Percentiles rank a stretch among this genome's conserved stretches.
These are phyloP conservation scores for Dissostichus mawsoni DNA, from an alignment of 2,113 vertebrate genomes.

Conservation along the genomic window DNA sequence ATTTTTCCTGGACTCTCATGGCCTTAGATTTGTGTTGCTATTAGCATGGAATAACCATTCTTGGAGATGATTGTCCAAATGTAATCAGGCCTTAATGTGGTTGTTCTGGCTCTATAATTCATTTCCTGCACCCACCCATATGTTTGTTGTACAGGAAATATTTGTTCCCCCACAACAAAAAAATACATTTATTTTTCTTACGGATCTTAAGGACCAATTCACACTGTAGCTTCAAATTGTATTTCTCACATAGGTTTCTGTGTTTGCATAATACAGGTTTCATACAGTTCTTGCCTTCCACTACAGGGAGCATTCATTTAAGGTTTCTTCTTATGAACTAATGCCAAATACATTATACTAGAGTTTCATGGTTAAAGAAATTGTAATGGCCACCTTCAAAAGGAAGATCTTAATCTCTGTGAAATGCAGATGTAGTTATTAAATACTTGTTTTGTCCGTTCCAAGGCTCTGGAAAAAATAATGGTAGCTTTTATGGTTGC, in stretches of 20 bases:
- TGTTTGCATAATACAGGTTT: neutral
- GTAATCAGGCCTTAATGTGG: too few relatives aligned
- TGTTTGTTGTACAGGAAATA: too few relatives aligned
- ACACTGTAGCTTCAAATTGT: neutral
- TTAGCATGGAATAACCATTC: too few relatives aligned
- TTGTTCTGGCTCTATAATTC: too few relatives aligned
- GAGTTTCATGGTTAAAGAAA: constrained; percentile 21
- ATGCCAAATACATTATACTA: neutral
- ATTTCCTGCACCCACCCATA: too few relatives aligned
- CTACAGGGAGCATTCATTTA: neutral
- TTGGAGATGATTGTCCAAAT: too few relatives aligned
- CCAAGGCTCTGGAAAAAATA: neutral
- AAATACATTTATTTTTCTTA: neutral
- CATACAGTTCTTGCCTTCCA: neutral
- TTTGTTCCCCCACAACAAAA: too few relatives aligned
- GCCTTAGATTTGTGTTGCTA: too few relatives aligned
- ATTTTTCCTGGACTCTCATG: too few relatives aligned
- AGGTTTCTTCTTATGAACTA: neutral
- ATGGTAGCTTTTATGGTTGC: neutral
- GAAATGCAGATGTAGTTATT: constrained; percentile 15
- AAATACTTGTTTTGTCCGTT: neutral
- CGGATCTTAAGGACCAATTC: neutral
- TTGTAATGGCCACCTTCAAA: constrained; percentile 12
- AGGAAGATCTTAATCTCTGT: neutral
- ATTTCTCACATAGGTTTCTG: neutral